A percentile compares a stretch with the other conserved stretches of the same genome.
These are phyloP conservation scores for Drosophila sucinea DNA, from an alignment of 1,140 invertebrate species.

Conservation along the genomic window DNA sequence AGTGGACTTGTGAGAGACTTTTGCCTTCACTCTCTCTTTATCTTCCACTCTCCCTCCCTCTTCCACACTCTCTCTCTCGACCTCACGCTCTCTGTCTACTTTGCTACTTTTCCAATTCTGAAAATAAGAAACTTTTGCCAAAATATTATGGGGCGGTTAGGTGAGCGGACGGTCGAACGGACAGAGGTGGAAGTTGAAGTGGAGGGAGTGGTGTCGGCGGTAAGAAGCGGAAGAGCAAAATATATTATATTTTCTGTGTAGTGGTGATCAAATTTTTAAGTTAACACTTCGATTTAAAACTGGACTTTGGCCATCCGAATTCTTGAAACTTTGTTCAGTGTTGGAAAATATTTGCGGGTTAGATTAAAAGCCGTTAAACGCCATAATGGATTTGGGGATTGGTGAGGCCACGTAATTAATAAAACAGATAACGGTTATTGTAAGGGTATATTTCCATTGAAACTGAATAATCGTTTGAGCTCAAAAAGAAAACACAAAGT, in stretches of 20 bases:
- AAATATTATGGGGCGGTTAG: constrained; percentile 66
- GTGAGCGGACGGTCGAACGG: background rate
- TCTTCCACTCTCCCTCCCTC: background rate
- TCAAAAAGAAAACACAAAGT: too few species aligned
- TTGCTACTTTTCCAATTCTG: constrained; percentile 24
- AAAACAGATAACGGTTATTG: too few species aligned
- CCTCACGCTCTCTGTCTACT: constrained; percentile 7
- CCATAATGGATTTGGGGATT: too few species aligned
- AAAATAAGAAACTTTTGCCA: constrained; percentile 53
- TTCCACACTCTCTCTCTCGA: background rate
- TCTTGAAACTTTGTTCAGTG: constrained; percentile 9
- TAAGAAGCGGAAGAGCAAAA: constrained; percentile 7
- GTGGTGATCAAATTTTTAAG: constrained; percentile 47
- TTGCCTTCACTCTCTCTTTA: constrained; percentile 51
- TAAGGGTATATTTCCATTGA: too few species aligned
- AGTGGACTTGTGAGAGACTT: constrained; percentile 72
- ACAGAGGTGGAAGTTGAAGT: background rate
- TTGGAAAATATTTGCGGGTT: background rate
- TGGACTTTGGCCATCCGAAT: constrained; percentile 40
- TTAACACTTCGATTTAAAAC: constrained; percentile 56
- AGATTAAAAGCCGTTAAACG: too few species aligned
- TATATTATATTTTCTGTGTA: background rate
- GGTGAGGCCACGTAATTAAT: too few species aligned
- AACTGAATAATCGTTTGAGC: too few species aligned
- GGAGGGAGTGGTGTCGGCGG: background rate